Base-by-base conservation (phyloP, 2,888 invertebrate genomes). In the Troides aeacus region DNA sequence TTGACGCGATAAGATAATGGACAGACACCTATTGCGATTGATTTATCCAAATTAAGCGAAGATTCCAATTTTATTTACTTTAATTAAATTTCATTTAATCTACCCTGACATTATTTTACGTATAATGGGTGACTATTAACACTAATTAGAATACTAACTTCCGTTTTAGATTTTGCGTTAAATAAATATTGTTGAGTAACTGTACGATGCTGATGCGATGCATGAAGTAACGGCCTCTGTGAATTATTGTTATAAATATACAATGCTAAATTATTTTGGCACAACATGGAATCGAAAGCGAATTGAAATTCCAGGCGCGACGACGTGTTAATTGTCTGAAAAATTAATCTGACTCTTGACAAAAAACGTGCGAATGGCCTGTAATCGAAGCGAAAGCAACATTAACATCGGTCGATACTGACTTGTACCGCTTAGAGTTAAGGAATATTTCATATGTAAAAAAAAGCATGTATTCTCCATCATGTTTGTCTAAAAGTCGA, bases 61-160 rank as follows among this genome's bases (percentile, higher is more conserved):
- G 79, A 83, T 78, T 85, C 82, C 84, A 84, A 71, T 70, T 86
- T 87, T 84, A 75, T 81, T 85, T 86, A 89, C 82, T 85, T 83
- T 82, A 83, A 77, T 79, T 80, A 75, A 75, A 82, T 84, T 87
- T 83, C 83, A 84, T 90, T 89, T 85, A 86, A 80, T 90, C 91
- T 92, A 96, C 96, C 96, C 96, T 96, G 96, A 96, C 96, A 96
- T 95, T 95, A 95, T 95, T 95, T 96, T 96, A 96, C 96, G 96
- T 96, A 96, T 96, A 95, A 95, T 95, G 95, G 67, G 95, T 95
- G 95, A 90, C 89, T 92, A 92, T 88, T 82, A 89, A 89, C 83
- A 86, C 90, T 92, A 91, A 87, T 86, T 83, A 81, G 81, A 80
- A 76, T 82, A 78, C 86, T 88, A 89, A 85, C 84, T 84, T 84